phyloP scores from a whole-genome alignment of 92 coral and sea anemone species.

The Epizoanthus ramosus region DNA sequence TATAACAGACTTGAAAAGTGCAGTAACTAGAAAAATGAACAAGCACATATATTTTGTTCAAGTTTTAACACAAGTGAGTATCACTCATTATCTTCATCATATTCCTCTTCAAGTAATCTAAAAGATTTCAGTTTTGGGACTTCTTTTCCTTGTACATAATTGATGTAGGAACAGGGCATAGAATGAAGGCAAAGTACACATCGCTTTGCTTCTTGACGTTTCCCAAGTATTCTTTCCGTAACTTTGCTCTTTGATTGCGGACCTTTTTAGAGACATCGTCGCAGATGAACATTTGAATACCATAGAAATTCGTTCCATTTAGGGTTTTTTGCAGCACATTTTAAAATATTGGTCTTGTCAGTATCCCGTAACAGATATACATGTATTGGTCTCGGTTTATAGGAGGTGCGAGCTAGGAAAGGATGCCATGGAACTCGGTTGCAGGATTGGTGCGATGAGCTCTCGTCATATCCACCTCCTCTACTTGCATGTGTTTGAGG shows the following conservation, averaged over 20 bases:
- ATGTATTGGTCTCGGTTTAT: conserved; percentile 23
- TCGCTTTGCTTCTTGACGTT: conserved; percentile 16
- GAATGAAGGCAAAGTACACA: conserved; percentile 8
- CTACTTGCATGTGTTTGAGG: conserved; percentile 20
- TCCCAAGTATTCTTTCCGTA: conserved; percentile 16
- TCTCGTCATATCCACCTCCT: conserved; percentile 35
- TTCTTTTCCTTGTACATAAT: too few relatives aligned
- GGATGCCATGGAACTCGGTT: too few relatives aligned
- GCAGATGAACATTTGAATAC: conserved; percentile 18
- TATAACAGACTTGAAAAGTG: too few relatives aligned
- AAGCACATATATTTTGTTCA: too few relatives aligned
- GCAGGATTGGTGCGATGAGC: conserved; percentile 35
- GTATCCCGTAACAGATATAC: neutral
- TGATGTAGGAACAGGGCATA: neutral
- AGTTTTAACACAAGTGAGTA: too few relatives aligned
- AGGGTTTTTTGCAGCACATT: conserved; percentile 5
- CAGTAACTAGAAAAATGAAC: too few relatives aligned
- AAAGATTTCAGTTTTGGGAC: too few relatives aligned
- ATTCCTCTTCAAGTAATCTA: too few relatives aligned
- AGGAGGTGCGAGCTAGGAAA: neutral
- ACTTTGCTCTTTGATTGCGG: conserved; percentile 28
- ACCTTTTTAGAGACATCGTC: conserved; percentile 35
- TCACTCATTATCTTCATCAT: too few relatives aligned
- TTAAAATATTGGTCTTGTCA: conserved; percentile 9
- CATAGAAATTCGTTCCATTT: conserved; percentile 21